A percentile compares a stretch with the other conserved stretches of the same genome.
These are phyloP conservation scores for Agrochola macilenta DNA, from an alignment of 2,888 invertebrate genomes.

Conservation along the genomic window DNA sequence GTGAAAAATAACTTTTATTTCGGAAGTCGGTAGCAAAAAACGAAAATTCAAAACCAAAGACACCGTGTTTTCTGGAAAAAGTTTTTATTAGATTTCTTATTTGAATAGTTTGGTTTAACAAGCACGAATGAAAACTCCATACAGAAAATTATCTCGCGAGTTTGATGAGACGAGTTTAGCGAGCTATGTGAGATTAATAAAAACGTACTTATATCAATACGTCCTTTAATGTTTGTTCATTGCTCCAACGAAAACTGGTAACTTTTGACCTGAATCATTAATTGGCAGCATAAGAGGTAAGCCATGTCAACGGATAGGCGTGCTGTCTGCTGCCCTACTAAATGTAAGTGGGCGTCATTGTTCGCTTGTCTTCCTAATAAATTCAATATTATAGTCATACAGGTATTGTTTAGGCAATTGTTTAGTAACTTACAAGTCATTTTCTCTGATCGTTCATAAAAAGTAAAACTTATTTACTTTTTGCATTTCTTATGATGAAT, in stretches of 20 bases:
- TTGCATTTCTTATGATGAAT: too few species aligned
- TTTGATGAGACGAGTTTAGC: too few species aligned
- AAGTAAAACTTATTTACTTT: too few species aligned
- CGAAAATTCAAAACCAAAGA: too few species aligned
- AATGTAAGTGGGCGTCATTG: slow-evolving; percentile 64
- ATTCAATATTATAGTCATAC: slow-evolving; percentile 4
- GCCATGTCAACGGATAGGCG: slow-evolving; percentile 51
- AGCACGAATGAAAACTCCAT: not conserved
- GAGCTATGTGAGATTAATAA: not conserved
- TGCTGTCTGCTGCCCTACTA: slow-evolving; percentile 38
- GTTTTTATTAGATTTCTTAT: too few species aligned
- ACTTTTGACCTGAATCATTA: slow-evolving; percentile 45
- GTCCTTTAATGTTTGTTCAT: not conserved
- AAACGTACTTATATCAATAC: not conserved
- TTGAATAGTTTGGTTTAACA: not conserved
- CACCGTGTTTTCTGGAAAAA: too few species aligned
- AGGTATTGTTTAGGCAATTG: slow-evolving; percentile 39
- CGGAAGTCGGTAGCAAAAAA: too few species aligned
- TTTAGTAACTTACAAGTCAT: not conserved
- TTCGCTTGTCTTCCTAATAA: slow-evolving; percentile 38
- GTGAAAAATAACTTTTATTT: too few species aligned
- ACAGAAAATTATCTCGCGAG: not conserved
- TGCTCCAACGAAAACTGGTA: slow-evolving; percentile 1
- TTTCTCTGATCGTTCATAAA: too few species aligned
- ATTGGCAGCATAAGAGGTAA: slow-evolving; percentile 44